A percentile compares a stretch with the other conserved stretches of the same genome.
phyloP scores from a whole-genome alignment of 2,888 invertebrate genomes.

The Coecobrya sp. region DNA sequence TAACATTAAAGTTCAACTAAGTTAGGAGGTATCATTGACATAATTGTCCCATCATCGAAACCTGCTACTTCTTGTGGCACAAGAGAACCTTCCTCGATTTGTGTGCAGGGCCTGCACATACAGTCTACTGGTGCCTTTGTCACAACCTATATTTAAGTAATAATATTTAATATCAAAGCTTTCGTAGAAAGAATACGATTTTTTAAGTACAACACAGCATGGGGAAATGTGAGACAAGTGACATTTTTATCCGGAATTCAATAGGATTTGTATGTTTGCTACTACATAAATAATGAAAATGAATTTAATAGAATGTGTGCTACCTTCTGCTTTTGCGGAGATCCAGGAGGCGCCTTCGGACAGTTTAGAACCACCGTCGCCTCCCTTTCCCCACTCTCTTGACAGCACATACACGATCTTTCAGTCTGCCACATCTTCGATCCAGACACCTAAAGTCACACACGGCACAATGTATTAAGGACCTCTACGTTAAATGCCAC shows the following conservation, averaged over 20 bases:
- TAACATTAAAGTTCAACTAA: constrained; percentile 36
- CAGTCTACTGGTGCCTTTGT: constrained; percentile 94
- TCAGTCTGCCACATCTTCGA: constrained; percentile 99
- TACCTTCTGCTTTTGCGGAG: constrained; percentile 95
- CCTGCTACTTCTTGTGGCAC: constrained; percentile 97
- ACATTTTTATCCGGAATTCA: too few species aligned
- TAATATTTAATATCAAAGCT: not conserved
- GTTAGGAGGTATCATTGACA: constrained; percentile 73
- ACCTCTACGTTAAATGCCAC: too few species aligned
- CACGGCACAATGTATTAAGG: not conserved
- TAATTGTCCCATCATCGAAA: constrained; percentile 91
- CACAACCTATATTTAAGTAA: constrained; percentile 90
- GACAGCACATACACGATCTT: constrained; percentile 97
- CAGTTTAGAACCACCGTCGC: constrained; percentile 96
- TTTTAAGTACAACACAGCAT: not conserved
- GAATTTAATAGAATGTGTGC: too few species aligned
- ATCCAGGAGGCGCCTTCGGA: constrained; percentile 95
- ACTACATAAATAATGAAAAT: too few species aligned
- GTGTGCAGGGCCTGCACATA: constrained; percentile 97
- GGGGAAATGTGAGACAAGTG: not conserved
- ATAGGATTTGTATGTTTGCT: too few species aligned
- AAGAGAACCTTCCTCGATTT: constrained; percentile 95
- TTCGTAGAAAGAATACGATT: not conserved
- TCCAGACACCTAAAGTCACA: constrained; percentile 96
- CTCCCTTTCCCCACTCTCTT: constrained; percentile 97